Conservation (phyloP, 2,113 vertebrate genomes). For the Leptosomus discolor region DNA sequence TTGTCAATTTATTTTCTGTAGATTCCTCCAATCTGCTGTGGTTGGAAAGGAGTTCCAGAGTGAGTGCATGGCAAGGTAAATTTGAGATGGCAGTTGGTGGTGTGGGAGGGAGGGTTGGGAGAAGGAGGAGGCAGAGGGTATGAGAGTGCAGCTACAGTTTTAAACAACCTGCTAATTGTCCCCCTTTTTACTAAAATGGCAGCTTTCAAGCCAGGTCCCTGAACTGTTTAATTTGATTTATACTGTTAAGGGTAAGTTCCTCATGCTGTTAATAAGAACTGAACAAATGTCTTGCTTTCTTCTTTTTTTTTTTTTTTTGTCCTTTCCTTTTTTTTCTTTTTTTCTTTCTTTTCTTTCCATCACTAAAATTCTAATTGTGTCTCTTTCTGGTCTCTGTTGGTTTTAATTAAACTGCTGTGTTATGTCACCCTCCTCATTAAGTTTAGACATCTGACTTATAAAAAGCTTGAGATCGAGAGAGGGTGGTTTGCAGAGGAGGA, state of each 20-base stretch:
- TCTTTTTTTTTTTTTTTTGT: too few relatives aligned
- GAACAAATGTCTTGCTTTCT: neutral
- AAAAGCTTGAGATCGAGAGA: neutral
- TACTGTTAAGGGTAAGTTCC: slow-evolving; percentile 58
- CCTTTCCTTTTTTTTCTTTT: accelerated
- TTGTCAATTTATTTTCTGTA: slow-evolving; percentile 62
- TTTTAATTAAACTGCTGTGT: slow-evolving; percentile 62
- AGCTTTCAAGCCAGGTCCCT: slow-evolving; percentile 15
- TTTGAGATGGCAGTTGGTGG: slow-evolving; percentile 48
- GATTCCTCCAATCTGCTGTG: slow-evolving; percentile 40
- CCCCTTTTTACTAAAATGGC: neutral
- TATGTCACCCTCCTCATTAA: slow-evolving; percentile 71
- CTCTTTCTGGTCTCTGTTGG: neutral
- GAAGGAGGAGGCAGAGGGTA: neutral
- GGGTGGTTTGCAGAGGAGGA: neutral
- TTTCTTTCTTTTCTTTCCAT: neutral
- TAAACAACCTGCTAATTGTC: slow-evolving; percentile 64
- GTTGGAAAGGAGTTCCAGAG: slow-evolving; percentile 39
- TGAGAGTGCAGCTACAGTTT: slow-evolving; percentile 24
- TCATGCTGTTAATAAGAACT: slow-evolving; percentile 64
- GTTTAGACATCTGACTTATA: neutral
- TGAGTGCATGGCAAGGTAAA: slow-evolving; percentile 71
- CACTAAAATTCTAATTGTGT: slow-evolving; percentile 34
- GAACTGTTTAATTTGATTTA: slow-evolving; percentile 45
- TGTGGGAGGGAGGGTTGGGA: neutral